These are phyloP conservation scores for Papilio elwesi DNA, from an alignment of 2,888 invertebrate genomes.

Conservation along the genomic window DNA sequence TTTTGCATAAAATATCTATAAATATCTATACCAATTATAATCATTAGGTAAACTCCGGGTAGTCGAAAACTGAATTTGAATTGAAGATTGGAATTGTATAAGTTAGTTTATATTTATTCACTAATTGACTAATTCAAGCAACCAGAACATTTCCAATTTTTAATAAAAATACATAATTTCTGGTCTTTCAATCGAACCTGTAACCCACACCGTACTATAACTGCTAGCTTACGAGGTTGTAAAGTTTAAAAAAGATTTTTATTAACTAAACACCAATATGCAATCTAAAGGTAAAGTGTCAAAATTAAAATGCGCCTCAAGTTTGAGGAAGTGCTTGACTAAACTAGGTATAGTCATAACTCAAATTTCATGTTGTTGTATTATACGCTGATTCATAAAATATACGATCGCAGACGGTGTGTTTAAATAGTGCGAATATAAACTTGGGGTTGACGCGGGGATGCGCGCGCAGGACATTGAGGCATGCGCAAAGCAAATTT, in stretches of 20 bases:
- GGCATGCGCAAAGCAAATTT: conserved; percentile 54
- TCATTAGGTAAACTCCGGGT: no score
- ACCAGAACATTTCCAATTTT: neutral
- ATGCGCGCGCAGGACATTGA: conserved; percentile 56
- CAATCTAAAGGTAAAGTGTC: conserved; percentile 9
- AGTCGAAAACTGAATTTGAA: no score
- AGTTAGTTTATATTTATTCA: no score
- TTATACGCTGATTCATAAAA: conserved; percentile 65
- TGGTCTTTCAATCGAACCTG: neutral
- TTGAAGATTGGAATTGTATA: no score
- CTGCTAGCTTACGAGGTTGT: neutral
- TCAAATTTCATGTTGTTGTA: conserved; percentile 26
- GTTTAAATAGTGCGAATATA: conserved; percentile 48
- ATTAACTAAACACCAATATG: conserved; percentile 1
- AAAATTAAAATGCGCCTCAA: conserved; percentile 4
- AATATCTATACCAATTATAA: no score
- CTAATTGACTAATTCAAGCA: no score
- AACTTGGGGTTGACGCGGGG: conserved; percentile 47
- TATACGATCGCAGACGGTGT: conserved; percentile 46
- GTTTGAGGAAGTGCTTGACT: neutral
- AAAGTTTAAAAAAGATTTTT: neutral
- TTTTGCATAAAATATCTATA: no score
- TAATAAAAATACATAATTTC: neutral
- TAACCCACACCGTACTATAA: neutral
- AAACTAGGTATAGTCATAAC: conserved; percentile 2